A percentile compares a stretch with the other conserved stretches of the same genome.
These are phyloP conservation scores for Ciona savignyi DNA, from an alignment of 23 tunicate species.

Conservation along the genomic window DNA sequence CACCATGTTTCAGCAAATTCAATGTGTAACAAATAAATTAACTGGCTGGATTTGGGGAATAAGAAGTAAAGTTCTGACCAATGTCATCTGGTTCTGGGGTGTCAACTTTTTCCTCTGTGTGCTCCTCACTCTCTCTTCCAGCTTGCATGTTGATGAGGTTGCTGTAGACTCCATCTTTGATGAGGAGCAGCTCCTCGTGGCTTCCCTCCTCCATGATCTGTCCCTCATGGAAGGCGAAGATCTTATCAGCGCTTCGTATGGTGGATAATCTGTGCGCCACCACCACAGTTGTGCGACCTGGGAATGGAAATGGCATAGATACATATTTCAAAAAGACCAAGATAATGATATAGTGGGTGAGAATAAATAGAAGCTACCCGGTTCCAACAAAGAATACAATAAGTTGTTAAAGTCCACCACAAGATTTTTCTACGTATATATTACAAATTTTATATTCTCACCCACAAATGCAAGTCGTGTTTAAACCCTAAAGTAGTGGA, in stretches of 20 bases:
- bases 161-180: constrained; percentile 81
- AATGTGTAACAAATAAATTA: too few species aligned
- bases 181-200: constrained; percentile 74
- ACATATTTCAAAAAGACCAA: neutral
- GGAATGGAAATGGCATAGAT: neutral
- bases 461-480: too few species aligned
- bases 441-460: too few species aligned
- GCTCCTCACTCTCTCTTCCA: constrained; percentile 14
- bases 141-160: constrained; percentile 96
- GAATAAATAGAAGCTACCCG: too few species aligned
- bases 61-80: too few species aligned
- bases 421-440: too few species aligned
- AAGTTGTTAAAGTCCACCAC: too few species aligned
- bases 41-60: too few species aligned
- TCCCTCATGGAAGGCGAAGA: constrained; percentile 83
- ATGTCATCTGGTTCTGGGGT: neutral
- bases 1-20: too few species aligned
- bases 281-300: constrained; percentile 96
- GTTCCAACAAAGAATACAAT: too few species aligned
- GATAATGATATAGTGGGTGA: too few species aligned
- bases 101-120: constrained; percentile 6
- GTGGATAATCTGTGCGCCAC: constrained; percentile 97
- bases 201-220: constrained; percentile 67
- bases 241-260: constrained; percentile 89
- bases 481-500: too few species aligned